These are phyloP conservation scores for Microplitis demolitor DNA, from an alignment of 1,140 invertebrate genomes.

Conservation along the genomic window DNA sequence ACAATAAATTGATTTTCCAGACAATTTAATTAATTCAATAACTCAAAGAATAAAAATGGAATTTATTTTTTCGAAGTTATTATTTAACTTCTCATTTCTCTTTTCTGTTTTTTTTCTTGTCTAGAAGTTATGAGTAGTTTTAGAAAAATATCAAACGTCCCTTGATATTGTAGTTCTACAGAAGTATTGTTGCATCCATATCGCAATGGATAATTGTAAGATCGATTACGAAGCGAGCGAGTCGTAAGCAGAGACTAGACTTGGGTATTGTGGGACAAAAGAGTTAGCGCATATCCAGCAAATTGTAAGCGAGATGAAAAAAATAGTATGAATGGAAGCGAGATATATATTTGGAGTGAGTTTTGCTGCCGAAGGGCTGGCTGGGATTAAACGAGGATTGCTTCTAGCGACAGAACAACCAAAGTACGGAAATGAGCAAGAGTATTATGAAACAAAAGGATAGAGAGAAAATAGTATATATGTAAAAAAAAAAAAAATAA, in stretches of 20 bases:
- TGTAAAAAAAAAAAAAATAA: not conserved
- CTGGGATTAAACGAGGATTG: not conserved
- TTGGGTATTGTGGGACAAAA: not conserved
- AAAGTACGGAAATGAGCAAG: not conserved
- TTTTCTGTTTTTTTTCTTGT: no score
- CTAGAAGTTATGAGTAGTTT: no score
- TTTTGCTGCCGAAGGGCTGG: not conserved
- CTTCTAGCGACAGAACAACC: not conserved
- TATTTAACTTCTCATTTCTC: no score
- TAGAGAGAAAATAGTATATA: not conserved
- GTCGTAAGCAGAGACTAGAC: not conserved
- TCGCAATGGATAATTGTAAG: not conserved
- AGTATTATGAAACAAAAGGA: not conserved
- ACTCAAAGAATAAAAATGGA: no score
- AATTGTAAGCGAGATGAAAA: conserved; percentile 1
- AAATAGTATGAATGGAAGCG: not conserved
- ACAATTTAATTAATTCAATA: no score
- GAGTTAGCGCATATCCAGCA: not conserved
- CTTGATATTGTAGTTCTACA: not conserved
- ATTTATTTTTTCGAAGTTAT: no score
- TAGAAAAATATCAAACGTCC: no score
- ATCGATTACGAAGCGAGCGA: not conserved
- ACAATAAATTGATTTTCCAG: no score
- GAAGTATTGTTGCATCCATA: not conserved
- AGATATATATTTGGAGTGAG: not conserved